These are phyloP conservation scores for Daubentonia madagascariensis DNA, from an alignment of 2,113 vertebrate genomes.

Conservation along the genomic window DNA sequence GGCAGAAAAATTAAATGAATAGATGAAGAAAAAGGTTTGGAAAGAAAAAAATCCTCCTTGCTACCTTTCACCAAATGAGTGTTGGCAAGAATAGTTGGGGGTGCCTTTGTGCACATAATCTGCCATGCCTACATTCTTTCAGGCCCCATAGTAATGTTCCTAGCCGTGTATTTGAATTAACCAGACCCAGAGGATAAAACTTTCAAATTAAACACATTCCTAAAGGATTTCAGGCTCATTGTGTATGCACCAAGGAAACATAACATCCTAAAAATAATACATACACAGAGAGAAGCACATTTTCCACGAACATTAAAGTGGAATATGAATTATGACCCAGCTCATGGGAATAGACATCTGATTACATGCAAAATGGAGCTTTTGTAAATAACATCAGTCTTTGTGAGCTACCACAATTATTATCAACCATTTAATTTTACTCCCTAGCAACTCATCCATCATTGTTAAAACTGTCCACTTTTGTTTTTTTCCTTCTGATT, in stretches of 20 bases:
- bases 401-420: constrained; percentile 84
- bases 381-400: constrained; percentile 94
- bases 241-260: constrained; percentile 97
- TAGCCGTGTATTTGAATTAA: constrained; percentile 94
- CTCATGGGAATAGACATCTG: constrained; percentile 94
- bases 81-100: background rate
- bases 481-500: constrained; percentile 48
- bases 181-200: constrained; percentile 98
- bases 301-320: constrained; percentile 92
- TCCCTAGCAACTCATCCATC: constrained; percentile 75
- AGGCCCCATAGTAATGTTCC: constrained; percentile 77
- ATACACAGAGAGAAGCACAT: constrained; percentile 91
- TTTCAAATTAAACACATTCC: constrained; percentile 98
- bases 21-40: background rate
- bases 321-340: constrained; percentile 92
- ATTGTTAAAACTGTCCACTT: constrained; percentile 73
- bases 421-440: constrained; percentile 81
- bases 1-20: background rate
- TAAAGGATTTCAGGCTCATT: constrained; percentile 97
- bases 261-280: constrained; percentile 99
- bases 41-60: background rate
- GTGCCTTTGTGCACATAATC: constrained; percentile 43
- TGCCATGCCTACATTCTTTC: constrained; percentile 67
- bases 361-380: constrained; percentile 92
- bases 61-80: constrained; percentile 23